Base-by-base conservation (phyloP, 2,797 vertebrate genomes). In the Chaetodon trifasciatus region DNA sequence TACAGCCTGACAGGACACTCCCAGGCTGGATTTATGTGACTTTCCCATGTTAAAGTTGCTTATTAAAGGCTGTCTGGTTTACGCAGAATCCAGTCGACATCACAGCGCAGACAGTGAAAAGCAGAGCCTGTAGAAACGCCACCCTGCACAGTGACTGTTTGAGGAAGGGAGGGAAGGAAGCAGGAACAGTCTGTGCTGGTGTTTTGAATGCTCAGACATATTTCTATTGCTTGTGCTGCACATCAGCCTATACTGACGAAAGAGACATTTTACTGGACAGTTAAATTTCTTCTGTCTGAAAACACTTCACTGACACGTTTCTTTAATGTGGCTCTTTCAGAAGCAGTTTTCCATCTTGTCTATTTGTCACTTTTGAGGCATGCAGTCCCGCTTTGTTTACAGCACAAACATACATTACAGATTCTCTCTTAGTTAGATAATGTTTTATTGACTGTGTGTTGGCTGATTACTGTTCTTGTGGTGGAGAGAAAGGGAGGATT, bases 161-260 rank as follows among this genome's bases (percentile, higher is more conserved):
- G 23, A 89, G 87, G 83, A 87, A 89, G 78, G 32, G 28, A 81
- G 55, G 81, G 76, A 85, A 85, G 89, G 86, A 89, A 88, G 81
- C 79, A 86, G 84, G 82, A 90, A 85, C 53, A 82, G 81, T 28
- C 83, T 86, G 82, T 63, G 73, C 79, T 74, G 52, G 74, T 85
- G 53, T 74, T 87, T 62, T 78, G 17, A 78, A 66, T 67, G 21
- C 44, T 68, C 37, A 40, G 42, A 13, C 37, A 72, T 62, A 49
- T 80, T 83, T 82, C 0, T n/a, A 13, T 66, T 62, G 32, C 8
- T 28, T 65, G n/a, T 49, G 23, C 60, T 37, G 13, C 55, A 53
- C 58, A 63, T 76, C 17, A 16, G 37, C 53, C 49, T 21, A 4
- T 4, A 47, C 8, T 68, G 70, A 67, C 40, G 17, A 40, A 35